A percentile compares a stretch with the other conserved stretches of the same genome.
Evolutionary conservation across 2,113 vertebrate species (phyloP).

Genomic region (Glareola pratincola): DNA sequence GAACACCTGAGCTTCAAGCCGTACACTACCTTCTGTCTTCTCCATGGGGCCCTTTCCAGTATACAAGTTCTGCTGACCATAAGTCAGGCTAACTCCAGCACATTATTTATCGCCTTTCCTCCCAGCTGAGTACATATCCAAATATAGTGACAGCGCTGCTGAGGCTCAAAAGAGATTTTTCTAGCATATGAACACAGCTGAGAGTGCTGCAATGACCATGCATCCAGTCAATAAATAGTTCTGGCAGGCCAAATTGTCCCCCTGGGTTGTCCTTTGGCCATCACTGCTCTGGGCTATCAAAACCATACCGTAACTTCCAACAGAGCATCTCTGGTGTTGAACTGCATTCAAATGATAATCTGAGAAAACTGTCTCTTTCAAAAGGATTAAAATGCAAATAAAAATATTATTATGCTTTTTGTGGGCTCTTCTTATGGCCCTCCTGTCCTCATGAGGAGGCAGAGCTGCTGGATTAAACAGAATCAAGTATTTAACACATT

Average conservation of each 20-base stretch:
- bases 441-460: neutral
- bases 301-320: neutral
- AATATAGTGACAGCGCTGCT: neutral
- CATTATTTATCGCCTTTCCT: neutral
- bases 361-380: neutral
- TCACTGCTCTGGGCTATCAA: neutral
- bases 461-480: neutral
- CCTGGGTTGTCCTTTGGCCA: slow-evolving; percentile 13
- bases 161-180: slow-evolving; percentile 10
- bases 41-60: neutral
- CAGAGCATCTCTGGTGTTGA: neutral
- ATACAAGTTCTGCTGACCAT: neutral
- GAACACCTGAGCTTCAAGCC: neutral
- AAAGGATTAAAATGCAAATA: neutral
- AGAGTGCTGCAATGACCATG: neutral
- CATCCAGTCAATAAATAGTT: neutral
- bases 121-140: neutral
- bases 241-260: neutral
- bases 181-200: neutral
- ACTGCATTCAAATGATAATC: neutral
- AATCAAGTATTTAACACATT: neutral
- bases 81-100: neutral
- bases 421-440: neutral
- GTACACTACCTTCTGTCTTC: neutral
- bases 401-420: neutral